Base-by-base conservation (phyloP, 2,797 vertebrate genomes). In the Sternarchorhynchus goeldii region DNA sequence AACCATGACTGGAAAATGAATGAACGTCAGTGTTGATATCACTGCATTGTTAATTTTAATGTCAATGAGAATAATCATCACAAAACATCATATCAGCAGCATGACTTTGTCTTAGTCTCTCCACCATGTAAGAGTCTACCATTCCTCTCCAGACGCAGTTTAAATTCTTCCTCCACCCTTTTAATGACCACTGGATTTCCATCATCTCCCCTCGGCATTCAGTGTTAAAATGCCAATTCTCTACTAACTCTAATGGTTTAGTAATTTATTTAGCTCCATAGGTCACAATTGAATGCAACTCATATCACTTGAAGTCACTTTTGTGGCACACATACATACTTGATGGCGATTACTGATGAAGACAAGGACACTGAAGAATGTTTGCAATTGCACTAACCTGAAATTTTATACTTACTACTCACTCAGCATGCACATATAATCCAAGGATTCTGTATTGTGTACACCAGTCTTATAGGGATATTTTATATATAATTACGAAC, bases 11-110 rank as follows among this genome's bases (percentile, higher is more conserved):
- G 34, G 50, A 31, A 7, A 57, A 63, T 66, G 25, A 36, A 41
- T 70, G 63, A 75, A 65, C 58, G 75, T 69, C 64, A 75, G 50
- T 59, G 32, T 10, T 69, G 58, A 62, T 64, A 45, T 56, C 65
- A 36, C 56, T 20, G 4, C 73, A 45, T 57, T 79, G 10, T 20
- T 63, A 59, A 36, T 20, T 50, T n/a, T 14, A 21, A 10, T 45
- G 63, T 59, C 8, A 50, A 50, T 50, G 45, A 50, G 45, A 50
- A 50, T 14, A 20, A 56, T 62, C 12, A 75, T 58, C 56, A 55
- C 31, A 59, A 53, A 21, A 69, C 63, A 34, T 25, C 53, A 63
- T 32, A 25, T 29, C 41, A 68, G 50, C 39, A 45, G 14, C 8
- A 39, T 20, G 0, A 59, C 34, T 4, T 14, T 4, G 17, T 59